These are phyloP conservation scores for Lepas anatifera DNA, from an alignment of 2,888 invertebrate genomes.

Conservation along the genomic window DNA sequence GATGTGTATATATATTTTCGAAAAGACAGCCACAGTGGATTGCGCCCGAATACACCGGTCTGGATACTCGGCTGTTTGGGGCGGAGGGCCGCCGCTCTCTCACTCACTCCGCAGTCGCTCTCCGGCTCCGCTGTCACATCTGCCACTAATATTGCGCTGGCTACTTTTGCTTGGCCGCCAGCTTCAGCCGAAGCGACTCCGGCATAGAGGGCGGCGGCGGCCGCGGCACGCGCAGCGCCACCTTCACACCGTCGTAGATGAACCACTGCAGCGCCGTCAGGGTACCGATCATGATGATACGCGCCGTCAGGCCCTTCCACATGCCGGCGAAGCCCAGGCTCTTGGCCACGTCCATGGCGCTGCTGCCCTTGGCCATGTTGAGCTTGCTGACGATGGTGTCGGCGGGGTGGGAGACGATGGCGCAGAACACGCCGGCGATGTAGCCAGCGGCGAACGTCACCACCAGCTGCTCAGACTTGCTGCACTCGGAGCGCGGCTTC, in stretches of 20 bases:
- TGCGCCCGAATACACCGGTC: too few relatives aligned
- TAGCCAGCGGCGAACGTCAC: slow-evolving; percentile 95
- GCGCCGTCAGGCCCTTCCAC: slow-evolving; percentile 70
- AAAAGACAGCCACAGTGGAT: too few relatives aligned
- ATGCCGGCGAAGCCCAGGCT: slow-evolving; percentile 59
- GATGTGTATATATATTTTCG: too few relatives aligned
- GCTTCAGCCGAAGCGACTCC: slow-evolving; percentile 66
- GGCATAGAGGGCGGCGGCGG: slow-evolving; percentile 96
- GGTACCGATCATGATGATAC: slow-evolving; percentile 88
- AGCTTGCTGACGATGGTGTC: slow-evolving; percentile 95
- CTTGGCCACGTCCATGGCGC: slow-evolving; percentile 56
- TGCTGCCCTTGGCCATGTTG: slow-evolving; percentile 75
- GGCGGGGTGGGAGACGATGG: slow-evolving; percentile 96
- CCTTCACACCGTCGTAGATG: slow-evolving; percentile 83
- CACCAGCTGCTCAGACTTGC: slow-evolving; percentile 81
- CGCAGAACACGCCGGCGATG: slow-evolving; percentile 98
- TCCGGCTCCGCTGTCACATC: too few relatives aligned
- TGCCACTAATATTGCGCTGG: too few relatives aligned
- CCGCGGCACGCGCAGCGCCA: slow-evolving; percentile 70
- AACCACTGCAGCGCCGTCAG: slow-evolving; percentile 89
- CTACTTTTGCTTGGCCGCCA: slow-evolving; percentile 32
- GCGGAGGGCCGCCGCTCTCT: too few relatives aligned
- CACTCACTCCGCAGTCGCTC: too few relatives aligned
- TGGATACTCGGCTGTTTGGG: too few relatives aligned
- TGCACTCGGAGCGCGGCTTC: slow-evolving; percentile 80